A percentile compares a stretch with the other conserved stretches of the same genome.
Conservation (phyloP, 2,797 vertebrate species). For the Mastacembelus armatus region DNA sequence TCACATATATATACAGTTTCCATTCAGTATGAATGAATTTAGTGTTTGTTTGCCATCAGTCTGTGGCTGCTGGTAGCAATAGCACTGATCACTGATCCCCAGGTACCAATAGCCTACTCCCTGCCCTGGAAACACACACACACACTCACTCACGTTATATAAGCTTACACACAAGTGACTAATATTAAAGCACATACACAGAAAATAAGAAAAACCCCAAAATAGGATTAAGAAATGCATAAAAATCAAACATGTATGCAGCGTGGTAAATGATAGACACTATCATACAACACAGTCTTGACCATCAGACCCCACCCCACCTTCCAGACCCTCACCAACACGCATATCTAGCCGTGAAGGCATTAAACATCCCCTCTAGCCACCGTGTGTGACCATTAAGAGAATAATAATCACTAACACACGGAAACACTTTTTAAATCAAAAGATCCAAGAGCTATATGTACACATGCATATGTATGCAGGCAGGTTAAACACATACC, state of each 20-base stretch:
- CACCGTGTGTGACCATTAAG: slow-evolving; percentile 49
- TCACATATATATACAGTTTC: slow-evolving; percentile 29
- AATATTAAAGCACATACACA: background rate
- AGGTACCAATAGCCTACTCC: slow-evolving; percentile 53
- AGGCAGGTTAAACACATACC: slow-evolving; percentile 15
- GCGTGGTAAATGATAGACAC: slow-evolving; percentile 7
- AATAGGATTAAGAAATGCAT: slow-evolving; percentile 21
- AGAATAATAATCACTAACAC: slow-evolving; percentile 69
- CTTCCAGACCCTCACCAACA: slow-evolving; percentile 4
- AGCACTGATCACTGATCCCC: slow-evolving; percentile 64
- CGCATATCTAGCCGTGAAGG: slow-evolving; percentile 21
- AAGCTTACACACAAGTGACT: slow-evolving; percentile 2
- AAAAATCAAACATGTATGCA: background rate
- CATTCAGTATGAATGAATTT: slow-evolving; percentile 59
- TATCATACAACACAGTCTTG: slow-evolving; percentile 19
- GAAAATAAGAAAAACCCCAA: slow-evolving; percentile 4
- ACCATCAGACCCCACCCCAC: background rate
- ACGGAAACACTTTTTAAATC: slow-evolving; percentile 64
- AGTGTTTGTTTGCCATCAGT: slow-evolving; percentile 62
- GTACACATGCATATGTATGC: slow-evolving; percentile 4
- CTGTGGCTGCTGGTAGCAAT: slow-evolving; percentile 58
- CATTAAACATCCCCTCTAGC: slow-evolving; percentile 50
- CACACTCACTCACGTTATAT: slow-evolving; percentile 17
- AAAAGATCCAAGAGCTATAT: slow-evolving; percentile 19
- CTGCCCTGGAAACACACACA: slow-evolving; percentile 28